Conservation (phyloP, 1,140 invertebrate species). For the Polyergus mexicanus region DNA sequence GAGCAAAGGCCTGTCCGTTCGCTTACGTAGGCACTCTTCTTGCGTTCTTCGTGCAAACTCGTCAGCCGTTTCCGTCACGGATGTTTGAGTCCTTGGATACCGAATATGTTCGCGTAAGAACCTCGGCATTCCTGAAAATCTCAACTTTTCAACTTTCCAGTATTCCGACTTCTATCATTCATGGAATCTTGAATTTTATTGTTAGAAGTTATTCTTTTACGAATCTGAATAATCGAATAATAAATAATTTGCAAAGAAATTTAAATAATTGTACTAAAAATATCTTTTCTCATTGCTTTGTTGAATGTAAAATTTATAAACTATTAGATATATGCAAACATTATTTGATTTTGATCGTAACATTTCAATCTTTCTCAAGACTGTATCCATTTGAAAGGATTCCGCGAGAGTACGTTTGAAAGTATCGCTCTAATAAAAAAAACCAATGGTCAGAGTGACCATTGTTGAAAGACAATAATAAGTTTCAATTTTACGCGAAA, state of each 20-base stretch:
- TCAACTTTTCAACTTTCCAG: not conserved
- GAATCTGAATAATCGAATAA: not conserved
- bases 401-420: not conserved
- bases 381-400: constrained; percentile 1
- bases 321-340: not conserved
- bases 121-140: not conserved
- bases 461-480: not conserved
- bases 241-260: not conserved
- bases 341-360: not conserved
- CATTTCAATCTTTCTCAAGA: not conserved
- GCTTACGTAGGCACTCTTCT: constrained; percentile 44
- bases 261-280: not conserved
- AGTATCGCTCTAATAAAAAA: constrained; percentile 19
- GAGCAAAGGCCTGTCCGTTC: constrained; percentile 27
- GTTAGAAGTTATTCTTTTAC: too few species aligned
- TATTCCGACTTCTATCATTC: too few species aligned
- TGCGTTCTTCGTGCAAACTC: constrained; percentile 29
- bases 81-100: constrained; percentile 46
- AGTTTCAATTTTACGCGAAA: not conserved
- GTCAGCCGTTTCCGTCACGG: constrained; percentile 49
- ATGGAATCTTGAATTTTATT: not conserved
- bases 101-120: not conserved
- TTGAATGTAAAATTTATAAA: constrained; percentile 6
- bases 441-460: not conserved
- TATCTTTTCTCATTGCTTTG: not conserved